Evolutionary conservation across 2,797 vertebrate species (phyloP), one percentile per base, ranked within the genome.

Genomic region (Hippoglossus hippoglossus): DNA sequence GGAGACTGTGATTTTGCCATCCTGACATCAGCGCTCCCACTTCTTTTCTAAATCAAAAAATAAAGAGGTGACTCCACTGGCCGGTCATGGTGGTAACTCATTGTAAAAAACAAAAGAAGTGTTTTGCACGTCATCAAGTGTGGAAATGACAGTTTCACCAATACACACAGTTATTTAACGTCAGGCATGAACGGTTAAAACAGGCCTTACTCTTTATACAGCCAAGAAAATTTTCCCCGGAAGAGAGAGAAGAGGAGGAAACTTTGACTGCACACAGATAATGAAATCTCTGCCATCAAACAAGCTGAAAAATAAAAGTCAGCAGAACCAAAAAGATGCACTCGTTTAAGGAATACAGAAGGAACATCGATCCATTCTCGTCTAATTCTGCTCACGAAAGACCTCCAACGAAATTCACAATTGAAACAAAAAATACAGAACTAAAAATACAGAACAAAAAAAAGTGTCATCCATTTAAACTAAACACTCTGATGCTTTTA

Each of bases 171-270:
- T 51, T 59, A 59, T 69, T 75, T 58, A 71, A 71, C 72, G 58
- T 75, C 26, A 56, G 50, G 60, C 75, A 57, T 63, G 55, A 25
- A 39, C 80, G 28, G 10, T 16, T 77, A 21, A 70, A 63, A 72
- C 26, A 41, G 41, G 39, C 16, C 26, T 6, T 2, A 39, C 7
- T n/a, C 39, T 57, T 73, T 50, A 31, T 31, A 2, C 57, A 65
- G 57, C 25, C 52, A 77, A 71, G 49, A 67, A 71, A 79, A 25
- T 39, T 67, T 55, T 46, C 49, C 34, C 10, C 9, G 72, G 58
- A 67, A 55, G n/a, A 64, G 0, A 52, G 62, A 61, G 7, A 39
- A 67, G 39, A 1, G 19, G 61, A 55, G 56, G 47, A 81, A 73
- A 75, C 61, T 66, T 62, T 46, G 49, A 57, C 11, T 59, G 53